Evolutionary conservation across 1,140 invertebrate genomes (phyloP), one percentile per base, ranked within the genome.

Genomic region (Drosophila subobscura): DNA sequence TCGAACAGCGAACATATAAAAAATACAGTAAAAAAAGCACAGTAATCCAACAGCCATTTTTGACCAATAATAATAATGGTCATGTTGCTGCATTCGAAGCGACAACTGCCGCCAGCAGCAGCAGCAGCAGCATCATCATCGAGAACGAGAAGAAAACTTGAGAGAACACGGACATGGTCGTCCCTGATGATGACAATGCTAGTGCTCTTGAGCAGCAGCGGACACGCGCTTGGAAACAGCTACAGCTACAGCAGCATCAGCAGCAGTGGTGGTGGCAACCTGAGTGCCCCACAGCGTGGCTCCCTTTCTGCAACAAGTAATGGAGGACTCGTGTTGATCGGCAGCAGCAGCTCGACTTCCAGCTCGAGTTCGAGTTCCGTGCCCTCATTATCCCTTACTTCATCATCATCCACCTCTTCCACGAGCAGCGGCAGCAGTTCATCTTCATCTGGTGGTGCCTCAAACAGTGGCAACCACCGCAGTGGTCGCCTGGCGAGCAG

Each of bases 11-110:
- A 50, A 25, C 10, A 75, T 22, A 57, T 40, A 52, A 20, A 6
- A 37, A 51, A 22, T 10, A 29, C 7, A 51, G 4, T 20, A 2
- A 50, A 44, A 53, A 52, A 79, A 27, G 47, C 63, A 53, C 68
- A 81, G 63, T 57, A 83, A 70, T 83, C 70, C 72, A 67, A 73
- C 67, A 74, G 71, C 77, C 71, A 81, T 88, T 86, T 37, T 80
- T 77, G 83, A 86, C 81, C 83, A 86, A 88, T 88, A 88, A 65
- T 74, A 78, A 78, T 88, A 88, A 88, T 86, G 78, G 81, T 78
- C 68, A 88, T 86, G 81, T 85, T 77, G 81, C 83, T 86, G 81
- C 83, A 72, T 57, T 75, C 73, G 51, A 78, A 70, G 63, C 74
- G 71, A 71, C 81, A 72, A 78, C 74, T 76, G 77, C 73, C 79